Percentiles rank a stretch among this genome's conserved stretches.
Evolutionary conservation across 1,140 invertebrate species (phyloP).

Genomic region (Eurosta solidaginis): DNA sequence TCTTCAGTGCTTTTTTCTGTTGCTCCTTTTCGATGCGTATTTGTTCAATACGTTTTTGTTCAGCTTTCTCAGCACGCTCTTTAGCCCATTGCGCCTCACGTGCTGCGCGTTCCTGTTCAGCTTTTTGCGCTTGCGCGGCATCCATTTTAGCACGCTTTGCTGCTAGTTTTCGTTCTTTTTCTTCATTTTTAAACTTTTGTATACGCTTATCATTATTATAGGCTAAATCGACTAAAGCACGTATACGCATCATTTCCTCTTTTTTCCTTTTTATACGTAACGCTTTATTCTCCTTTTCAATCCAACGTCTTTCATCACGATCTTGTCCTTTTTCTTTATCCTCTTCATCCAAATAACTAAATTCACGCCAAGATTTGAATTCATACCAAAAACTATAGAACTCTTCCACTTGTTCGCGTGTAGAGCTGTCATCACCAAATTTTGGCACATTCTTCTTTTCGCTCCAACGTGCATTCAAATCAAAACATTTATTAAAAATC

Average conservation of each 20-base stretch:
- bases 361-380: slow-evolving; percentile 99
- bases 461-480: slow-evolving; percentile 91
- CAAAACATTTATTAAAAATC: slow-evolving; percentile 79
- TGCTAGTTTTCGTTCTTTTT: slow-evolving; percentile 88
- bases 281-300: slow-evolving; percentile 96
- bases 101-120: slow-evolving; percentile 78
- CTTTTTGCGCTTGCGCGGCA: slow-evolving; percentile 78
- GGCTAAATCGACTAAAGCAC: slow-evolving; percentile 88
- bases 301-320: slow-evolving; percentile 93
- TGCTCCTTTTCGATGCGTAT: slow-evolving; percentile 86
- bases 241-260: slow-evolving; percentile 91
- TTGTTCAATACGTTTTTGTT: slow-evolving; percentile 77
- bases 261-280: slow-evolving; percentile 91
- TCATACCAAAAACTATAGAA: slow-evolving; percentile 95
- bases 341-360: slow-evolving; percentile 98
- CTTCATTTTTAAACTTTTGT: slow-evolving; percentile 89
- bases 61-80: slow-evolving; percentile 81
- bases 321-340: slow-evolving; percentile 97
- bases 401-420: slow-evolving; percentile 76
- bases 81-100: slow-evolving; percentile 76
- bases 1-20: slow-evolving; percentile 80
- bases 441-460: slow-evolving; percentile 83
- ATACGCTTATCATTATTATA: slow-evolving; percentile 94
- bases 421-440: slow-evolving; percentile 76
- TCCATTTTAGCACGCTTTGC: slow-evolving; percentile 89